Conservation (phyloP, 2,113 vertebrate species). For the Petromus typicus region DNA sequence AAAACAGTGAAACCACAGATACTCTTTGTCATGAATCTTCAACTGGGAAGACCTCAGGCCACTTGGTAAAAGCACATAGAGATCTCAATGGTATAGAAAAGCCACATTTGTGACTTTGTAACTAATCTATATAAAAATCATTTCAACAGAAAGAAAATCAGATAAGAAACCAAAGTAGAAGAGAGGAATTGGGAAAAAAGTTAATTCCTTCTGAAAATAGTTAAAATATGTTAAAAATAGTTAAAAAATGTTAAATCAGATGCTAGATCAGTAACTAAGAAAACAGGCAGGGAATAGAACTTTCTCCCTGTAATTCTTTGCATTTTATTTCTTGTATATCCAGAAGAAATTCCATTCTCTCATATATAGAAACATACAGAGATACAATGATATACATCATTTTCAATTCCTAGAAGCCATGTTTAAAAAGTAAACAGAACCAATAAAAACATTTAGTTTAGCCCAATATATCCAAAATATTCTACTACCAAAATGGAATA, state of each 20-base stretch:
- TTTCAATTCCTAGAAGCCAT: constrained; percentile 5
- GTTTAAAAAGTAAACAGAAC: not conserved
- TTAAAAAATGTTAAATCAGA: constrained; percentile 26
- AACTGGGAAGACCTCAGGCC: not conserved
- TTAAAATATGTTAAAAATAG: no score
- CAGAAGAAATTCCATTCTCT: not conserved
- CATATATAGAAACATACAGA: not conserved
- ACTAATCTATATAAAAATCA: not conserved
- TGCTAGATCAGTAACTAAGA: constrained; percentile 22
- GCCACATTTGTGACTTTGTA: constrained; percentile 4
- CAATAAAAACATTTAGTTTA: not conserved
- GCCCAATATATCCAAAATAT: not conserved
- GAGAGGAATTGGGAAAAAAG: constrained; percentile 39
- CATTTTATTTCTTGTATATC: not conserved
- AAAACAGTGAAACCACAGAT: constrained; percentile 33
- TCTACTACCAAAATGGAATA: not conserved
- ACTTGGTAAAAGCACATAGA: not conserved
- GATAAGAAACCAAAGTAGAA: constrained; percentile 50
- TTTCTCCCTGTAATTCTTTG: not conserved
- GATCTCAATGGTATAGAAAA: not conserved
- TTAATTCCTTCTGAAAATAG: constrained; percentile 33
- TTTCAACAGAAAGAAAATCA: constrained; percentile 40
- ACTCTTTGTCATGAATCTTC: not conserved
- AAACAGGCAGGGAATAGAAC: not conserved
- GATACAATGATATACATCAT: not conserved